Evolutionary conservation across 2,888 invertebrate genomes (phyloP).

Genomic region (Apantesis nais): DNA sequence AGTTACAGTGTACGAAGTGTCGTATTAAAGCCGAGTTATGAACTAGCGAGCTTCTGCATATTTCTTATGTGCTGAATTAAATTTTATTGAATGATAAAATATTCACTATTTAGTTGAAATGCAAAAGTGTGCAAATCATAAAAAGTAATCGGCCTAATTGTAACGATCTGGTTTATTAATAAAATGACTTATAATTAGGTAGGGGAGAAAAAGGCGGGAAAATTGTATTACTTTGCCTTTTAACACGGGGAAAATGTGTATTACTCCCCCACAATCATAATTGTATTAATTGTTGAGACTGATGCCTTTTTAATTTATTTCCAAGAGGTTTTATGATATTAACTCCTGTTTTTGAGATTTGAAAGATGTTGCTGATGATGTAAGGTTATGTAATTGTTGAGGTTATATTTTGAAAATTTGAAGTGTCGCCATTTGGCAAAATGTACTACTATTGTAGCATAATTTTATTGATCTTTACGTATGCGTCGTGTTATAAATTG

Average conservation of each 20-base stretch:
- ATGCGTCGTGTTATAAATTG: no score
- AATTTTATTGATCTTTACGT: no score
- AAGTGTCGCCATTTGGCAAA: not conserved
- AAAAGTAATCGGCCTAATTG: constrained; percentile 68
- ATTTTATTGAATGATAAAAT: not conserved
- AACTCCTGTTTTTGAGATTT: constrained; percentile 46
- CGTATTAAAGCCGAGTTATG: constrained; percentile 41
- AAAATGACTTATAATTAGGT: constrained; percentile 80
- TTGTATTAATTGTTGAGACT: constrained; percentile 78
- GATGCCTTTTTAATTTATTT: constrained; percentile 68
- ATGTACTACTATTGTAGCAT: not conserved
- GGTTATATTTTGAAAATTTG: not conserved
- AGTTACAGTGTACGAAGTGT: constrained; percentile 37
- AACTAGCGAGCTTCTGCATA: constrained; percentile 23
- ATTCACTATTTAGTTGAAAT: constrained; percentile 4
- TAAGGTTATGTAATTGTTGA: not conserved
- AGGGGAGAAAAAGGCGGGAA: constrained; percentile 81
- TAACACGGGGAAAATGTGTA: constrained; percentile 76
- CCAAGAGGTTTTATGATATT: constrained; percentile 36
- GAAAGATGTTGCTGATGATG: constrained; percentile 29
- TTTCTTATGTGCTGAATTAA: constrained; percentile 3
- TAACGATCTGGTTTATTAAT: constrained; percentile 81
- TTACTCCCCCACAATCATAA: constrained; percentile 74
- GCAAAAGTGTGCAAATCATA: constrained; percentile 37
- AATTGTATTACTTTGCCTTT: constrained; percentile 78